These are phyloP conservation scores for Neogale vison DNA, from an alignment of 2,113 vertebrate genomes.

Conservation along the genomic window DNA sequence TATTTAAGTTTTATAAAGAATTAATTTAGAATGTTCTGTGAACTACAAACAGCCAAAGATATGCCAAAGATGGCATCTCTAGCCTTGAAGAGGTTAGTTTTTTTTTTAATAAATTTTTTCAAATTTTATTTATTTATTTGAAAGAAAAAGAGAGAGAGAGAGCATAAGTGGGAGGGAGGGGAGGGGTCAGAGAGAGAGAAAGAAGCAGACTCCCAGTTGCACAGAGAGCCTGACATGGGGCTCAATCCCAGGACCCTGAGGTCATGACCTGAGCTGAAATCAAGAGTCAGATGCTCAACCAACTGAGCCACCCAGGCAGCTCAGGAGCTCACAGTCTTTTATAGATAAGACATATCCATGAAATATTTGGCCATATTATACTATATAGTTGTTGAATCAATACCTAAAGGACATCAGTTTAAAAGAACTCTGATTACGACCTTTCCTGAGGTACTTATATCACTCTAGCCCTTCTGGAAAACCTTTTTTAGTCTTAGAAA, in stretches of 20 bases:
- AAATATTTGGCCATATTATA: slow-evolving; percentile 32
- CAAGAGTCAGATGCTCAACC: background rate
- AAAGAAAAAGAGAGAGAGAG: background rate
- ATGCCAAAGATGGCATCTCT: background rate
- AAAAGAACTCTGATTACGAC: slow-evolving; percentile 33
- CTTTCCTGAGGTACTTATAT: background rate
- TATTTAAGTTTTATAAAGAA: background rate
- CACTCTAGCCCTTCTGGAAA: background rate
- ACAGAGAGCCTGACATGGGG: background rate
- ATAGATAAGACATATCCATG: background rate
- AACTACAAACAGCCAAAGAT: background rate
- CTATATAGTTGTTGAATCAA: background rate
- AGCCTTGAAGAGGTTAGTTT: background rate
- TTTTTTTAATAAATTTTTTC: background rate
- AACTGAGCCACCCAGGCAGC: background rate
- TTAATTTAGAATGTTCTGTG: background rate
- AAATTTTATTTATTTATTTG: background rate
- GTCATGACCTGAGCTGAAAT: background rate
- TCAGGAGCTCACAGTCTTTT: background rate
- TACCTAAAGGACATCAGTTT: background rate
- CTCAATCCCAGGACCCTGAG: background rate
- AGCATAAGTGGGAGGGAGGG: background rate
- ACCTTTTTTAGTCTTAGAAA: background rate
- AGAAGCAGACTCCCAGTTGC: background rate
- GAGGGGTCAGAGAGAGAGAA: background rate